A percentile compares a stretch with the other conserved stretches of the same genome.
Conservation (phyloP, 2,888 invertebrate genomes). For the Choreutis nemorana region DNA sequence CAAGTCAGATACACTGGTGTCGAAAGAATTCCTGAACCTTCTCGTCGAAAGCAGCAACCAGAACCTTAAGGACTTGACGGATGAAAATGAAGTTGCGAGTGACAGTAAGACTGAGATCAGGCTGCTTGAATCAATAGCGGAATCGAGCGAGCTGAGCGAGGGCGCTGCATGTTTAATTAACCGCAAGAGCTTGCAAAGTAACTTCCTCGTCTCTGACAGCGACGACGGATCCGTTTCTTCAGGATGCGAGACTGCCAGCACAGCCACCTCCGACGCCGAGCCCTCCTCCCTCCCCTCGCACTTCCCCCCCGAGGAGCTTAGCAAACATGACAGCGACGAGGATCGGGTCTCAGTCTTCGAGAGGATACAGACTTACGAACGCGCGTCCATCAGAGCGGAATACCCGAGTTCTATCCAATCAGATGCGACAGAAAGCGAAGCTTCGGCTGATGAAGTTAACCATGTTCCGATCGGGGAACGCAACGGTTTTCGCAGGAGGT, state of each 20-base stretch:
- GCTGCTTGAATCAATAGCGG: conserved; percentile 40
- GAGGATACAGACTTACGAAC: conserved; percentile 25
- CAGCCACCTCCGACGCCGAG: conserved; percentile 69
- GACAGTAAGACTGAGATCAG: conserved; percentile 26
- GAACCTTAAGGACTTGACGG: conserved; percentile 17
- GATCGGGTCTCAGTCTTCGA: conserved; percentile 30
- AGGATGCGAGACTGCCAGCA: conserved; percentile 82
- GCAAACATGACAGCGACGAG: conserved; percentile 38
- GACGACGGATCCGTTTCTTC: conserved; percentile 82
- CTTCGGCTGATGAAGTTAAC: conserved; percentile 38
- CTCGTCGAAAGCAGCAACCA: conserved; percentile 36
- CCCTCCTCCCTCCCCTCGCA: conserved; percentile 52
- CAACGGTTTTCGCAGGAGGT: conserved; percentile 43
- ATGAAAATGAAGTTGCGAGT: conserved; percentile 37
- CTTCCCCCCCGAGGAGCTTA: conserved; percentile 44
- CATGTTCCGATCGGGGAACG: conserved; percentile 59
- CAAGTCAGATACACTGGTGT: conserved; percentile 21
- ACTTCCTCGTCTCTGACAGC: conserved; percentile 70
- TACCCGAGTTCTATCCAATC: conserved; percentile 25
- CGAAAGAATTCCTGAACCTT: conserved; percentile 36
- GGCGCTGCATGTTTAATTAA: conserved; percentile 20
- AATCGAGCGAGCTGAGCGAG: conserved; percentile 38
- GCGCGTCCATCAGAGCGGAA: conserved; percentile 18
- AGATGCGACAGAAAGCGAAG: conserved; percentile 10
- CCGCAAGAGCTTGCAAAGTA: conserved; percentile 41